phyloP scores from a whole-genome alignment of 1,140 invertebrate genomes.

The Magallana angulata region DNA sequence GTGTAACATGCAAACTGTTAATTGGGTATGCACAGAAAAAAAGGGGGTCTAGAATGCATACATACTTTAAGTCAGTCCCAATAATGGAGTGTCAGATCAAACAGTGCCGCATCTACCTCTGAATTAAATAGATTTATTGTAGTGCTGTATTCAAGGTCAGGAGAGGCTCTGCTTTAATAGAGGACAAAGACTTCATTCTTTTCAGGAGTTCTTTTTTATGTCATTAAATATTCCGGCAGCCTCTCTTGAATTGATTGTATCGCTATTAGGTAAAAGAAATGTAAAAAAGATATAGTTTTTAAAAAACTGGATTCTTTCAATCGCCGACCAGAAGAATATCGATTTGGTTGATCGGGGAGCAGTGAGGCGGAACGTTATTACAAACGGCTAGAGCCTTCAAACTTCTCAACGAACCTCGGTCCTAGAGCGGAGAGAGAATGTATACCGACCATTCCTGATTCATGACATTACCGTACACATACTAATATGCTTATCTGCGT shows the following conservation, averaged over 20 bases:
- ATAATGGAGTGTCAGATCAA: constrained; percentile 7
- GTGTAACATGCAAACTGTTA: too few relatives aligned
- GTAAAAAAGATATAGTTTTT: too few relatives aligned
- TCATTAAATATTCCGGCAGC: constrained; percentile 33
- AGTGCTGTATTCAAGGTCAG: not conserved
- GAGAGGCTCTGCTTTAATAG: not conserved
- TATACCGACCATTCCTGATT: too few relatives aligned
- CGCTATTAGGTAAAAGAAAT: constrained; percentile 12
- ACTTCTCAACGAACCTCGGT: too few relatives aligned
- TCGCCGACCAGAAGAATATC: not conserved
- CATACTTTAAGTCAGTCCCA: not conserved
- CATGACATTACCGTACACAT: too few relatives aligned
- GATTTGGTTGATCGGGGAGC: constrained; percentile 8
- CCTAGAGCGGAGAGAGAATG: too few relatives aligned
- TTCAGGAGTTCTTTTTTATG: not conserved
- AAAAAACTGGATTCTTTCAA: not conserved
- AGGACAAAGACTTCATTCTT: constrained; percentile 13
- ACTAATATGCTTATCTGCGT: too few relatives aligned
- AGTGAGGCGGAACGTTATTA: constrained; percentile 3
- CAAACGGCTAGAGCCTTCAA: not conserved
- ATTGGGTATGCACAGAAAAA: too few relatives aligned
- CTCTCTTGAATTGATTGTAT: constrained; percentile 3
- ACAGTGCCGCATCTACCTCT: not conserved
- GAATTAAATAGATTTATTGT: constrained; percentile 26
- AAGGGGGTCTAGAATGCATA: not conserved